These are phyloP conservation scores for Potorous gilbertii DNA, from an alignment of 2,797 vertebrate species.

Conservation along the genomic window DNA sequence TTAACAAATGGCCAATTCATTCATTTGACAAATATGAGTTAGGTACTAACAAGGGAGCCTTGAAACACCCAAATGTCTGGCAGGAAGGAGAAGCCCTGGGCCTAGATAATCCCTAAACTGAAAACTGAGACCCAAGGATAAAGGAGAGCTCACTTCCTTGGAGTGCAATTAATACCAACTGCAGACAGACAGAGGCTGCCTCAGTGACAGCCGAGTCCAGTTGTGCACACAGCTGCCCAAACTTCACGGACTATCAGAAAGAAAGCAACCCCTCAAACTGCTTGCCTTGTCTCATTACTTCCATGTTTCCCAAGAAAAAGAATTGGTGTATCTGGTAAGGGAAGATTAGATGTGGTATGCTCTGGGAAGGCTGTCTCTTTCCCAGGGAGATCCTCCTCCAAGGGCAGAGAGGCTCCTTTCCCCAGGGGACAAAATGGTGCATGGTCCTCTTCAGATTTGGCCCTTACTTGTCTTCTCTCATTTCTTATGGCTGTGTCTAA, in stretches of 20 bases:
- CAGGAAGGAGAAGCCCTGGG: not conserved
- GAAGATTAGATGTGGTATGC: not conserved
- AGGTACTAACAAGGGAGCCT: not conserved
- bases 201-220: constrained; percentile 76
- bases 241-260: constrained; percentile 81
- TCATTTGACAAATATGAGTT: not conserved
- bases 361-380: not conserved
- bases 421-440: not conserved
- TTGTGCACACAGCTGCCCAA: constrained; percentile 86
- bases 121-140: not conserved
- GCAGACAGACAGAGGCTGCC: not conserved
- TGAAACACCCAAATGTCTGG: not conserved
- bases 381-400: not conserved
- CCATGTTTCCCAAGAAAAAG: not conserved
- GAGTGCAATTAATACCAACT: not conserved
- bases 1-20: constrained; percentile 1
- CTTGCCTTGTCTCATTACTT: not conserved
- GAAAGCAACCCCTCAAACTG: not conserved
- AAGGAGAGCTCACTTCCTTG: not conserved
- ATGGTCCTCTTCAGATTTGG: not conserved
- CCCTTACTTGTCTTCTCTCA: not conserved
- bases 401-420: not conserved
- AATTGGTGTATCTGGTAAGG: not conserved
- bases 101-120: not conserved
- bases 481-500: not conserved